Evolutionary conservation across 2,113 vertebrate genomes (phyloP).

Genomic region (Azemiops feae): DNA sequence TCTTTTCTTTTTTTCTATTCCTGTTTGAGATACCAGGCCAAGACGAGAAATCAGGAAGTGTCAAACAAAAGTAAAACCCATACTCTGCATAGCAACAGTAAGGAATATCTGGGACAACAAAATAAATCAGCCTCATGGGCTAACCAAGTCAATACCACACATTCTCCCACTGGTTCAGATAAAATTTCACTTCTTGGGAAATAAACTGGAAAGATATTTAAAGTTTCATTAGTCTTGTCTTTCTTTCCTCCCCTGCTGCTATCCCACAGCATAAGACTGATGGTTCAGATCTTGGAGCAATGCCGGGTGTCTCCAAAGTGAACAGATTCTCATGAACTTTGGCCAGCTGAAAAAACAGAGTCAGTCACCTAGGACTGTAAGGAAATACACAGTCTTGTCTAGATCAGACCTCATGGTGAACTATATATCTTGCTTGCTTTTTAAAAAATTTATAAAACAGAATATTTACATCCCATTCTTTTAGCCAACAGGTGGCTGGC

Average conservation of each 20-base stretch:
- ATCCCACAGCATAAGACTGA: neutral
- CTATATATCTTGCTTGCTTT: neutral
- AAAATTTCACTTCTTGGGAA: neutral
- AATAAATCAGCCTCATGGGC: neutral
- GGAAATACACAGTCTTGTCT: neutral
- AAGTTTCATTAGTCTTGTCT: neutral
- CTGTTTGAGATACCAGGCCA: neutral
- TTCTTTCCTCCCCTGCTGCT: neutral
- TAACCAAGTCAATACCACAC: slow-evolving; percentile 5
- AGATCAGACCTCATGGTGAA: neutral
- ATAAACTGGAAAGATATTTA: neutral
- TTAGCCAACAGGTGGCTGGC: neutral
- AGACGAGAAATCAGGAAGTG: neutral
- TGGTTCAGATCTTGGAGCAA: slow-evolving; percentile 5
- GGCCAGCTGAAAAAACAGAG: slow-evolving; percentile 43
- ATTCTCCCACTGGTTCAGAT: neutral
- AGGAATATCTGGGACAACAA: neutral
- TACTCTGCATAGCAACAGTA: neutral
- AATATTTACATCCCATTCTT: neutral
- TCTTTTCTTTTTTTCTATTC: neutral
- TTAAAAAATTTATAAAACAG: neutral
- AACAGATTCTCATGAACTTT: slow-evolving; percentile 32
- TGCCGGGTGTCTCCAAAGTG: slow-evolving; percentile 4
- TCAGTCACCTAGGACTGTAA: neutral
- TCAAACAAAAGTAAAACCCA: neutral